These are phyloP conservation scores for Cladorhizidae sp. DNA, from an alignment of 37 sponge, comb jelly and placozoan species.

Conservation along the genomic window DNA sequence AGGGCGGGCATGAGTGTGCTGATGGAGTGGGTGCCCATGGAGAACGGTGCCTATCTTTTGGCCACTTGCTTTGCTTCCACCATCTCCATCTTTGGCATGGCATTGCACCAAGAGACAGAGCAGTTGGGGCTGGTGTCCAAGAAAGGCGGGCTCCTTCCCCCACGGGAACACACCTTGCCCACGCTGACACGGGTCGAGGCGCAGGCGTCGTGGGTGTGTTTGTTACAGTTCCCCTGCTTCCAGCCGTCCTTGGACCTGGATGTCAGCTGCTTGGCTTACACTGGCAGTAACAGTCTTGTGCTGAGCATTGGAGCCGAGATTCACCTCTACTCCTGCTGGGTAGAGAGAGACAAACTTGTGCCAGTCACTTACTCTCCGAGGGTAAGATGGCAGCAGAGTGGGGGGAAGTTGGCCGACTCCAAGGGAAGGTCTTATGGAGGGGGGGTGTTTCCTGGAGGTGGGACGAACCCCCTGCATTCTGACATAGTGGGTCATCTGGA, in stretches of 20 bases:
- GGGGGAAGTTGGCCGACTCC: not conserved
- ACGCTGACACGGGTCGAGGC: not conserved
- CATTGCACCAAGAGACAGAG: constrained; percentile 24
- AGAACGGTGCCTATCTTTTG: constrained; percentile 70
- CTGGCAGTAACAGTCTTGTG: constrained; percentile 66
- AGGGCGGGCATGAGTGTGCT: constrained; percentile 9
- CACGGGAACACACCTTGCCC: not conserved
- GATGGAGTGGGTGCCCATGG: constrained; percentile 80
- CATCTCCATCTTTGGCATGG: constrained; percentile 65
- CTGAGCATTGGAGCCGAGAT: constrained; percentile 48
- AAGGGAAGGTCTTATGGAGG: not conserved
- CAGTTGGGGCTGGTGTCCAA: not conserved
- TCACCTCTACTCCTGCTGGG: constrained; percentile 67
- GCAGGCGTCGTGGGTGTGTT: constrained; percentile 37
- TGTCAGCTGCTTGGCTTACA: constrained; percentile 42
- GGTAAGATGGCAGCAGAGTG: not conserved
- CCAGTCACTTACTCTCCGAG: not conserved
- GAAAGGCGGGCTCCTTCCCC: not conserved
- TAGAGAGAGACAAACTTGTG: not conserved
- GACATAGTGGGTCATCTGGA: not conserved
- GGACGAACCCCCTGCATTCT: not conserved
- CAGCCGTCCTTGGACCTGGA: constrained; percentile 24
- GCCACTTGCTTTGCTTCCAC: constrained; percentile 63
- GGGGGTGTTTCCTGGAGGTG: not conserved
- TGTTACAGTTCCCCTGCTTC: constrained; percentile 52